Evolutionary conservation across 2,888 invertebrate genomes (phyloP), one percentile per base, ranked within the genome.

Genomic region (Scaptomyza tumidula): DNA sequence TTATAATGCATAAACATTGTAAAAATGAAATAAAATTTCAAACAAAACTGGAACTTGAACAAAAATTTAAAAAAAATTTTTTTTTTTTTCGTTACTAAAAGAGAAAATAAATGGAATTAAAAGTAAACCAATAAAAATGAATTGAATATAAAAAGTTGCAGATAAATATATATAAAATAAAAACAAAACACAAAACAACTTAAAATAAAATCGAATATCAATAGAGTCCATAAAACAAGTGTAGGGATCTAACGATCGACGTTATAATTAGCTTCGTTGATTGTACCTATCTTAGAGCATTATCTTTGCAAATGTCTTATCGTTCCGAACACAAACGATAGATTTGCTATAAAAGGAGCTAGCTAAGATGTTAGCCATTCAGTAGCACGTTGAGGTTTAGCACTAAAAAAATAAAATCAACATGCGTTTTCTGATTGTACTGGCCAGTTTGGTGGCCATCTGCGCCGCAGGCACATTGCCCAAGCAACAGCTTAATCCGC

Each of bases 341-440:
- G 35, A 27, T 16, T 14, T 48, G 44, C 80, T 89, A 90, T 90
- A 90, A 82, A 90, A 90, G 75, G n/a, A 16, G 77, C 61, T 58
- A 55, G 41, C 14, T 29, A 10, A 9, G 35, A 46, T 35, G 2
- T 54, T 24, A 56, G 45, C 63, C 46, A 70, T 58, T 72, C 73
- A 81, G 85, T 86, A 75, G 74, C 73, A 59, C 55, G 56, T 79
- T 75, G 75, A 71, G 59, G 48, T 58, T 73, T 69, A 53, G 49
- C 57, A 41, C 35, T 37, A n/a, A 50, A 16, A 24, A 45, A 27
- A 2, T 2, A 53, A 59, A 60, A 59, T 67, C 76, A 75, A 57
- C 29, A 90, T 90, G 90, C 88, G 86, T 67, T 82, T 88, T 72
- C 77, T 91, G 50, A 37, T 90, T 44, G 79, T 90, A 65, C 74